phyloP scores from a whole-genome alignment of 1,140 invertebrate genomes.

The Campoletis sonorensis region DNA sequence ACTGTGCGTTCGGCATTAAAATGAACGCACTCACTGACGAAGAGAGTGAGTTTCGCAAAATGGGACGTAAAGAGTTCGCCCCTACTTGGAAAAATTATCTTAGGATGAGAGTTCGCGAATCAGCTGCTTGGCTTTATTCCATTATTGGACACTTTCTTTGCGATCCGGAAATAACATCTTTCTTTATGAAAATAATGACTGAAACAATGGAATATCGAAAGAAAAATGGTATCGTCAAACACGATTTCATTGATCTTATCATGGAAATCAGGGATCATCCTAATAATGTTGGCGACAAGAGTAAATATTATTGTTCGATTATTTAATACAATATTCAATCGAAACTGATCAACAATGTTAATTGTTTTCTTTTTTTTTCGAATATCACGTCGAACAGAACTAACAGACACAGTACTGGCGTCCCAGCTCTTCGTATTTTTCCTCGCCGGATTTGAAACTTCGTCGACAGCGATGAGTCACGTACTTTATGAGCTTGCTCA shows the following conservation, averaged over 20 bases:
- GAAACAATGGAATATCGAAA: conserved; percentile 75
- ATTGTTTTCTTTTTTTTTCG: neutral
- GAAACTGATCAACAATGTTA: too few species aligned
- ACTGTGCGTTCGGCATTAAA: conserved; percentile 78
- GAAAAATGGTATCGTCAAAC: conserved; percentile 72
- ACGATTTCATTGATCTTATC: conserved; percentile 79
- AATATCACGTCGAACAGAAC: conserved; percentile 13
- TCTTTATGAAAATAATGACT: conserved; percentile 73
- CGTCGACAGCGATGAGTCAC: conserved; percentile 80
- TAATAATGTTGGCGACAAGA: conserved; percentile 50
- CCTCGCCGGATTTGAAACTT: conserved; percentile 84
- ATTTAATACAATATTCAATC: neutral
- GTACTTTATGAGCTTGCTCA: conserved; percentile 79
- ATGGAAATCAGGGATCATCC: conserved; percentile 76
- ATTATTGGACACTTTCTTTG: conserved; percentile 48
- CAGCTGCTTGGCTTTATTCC: conserved; percentile 53
- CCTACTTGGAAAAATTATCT: conserved; percentile 56
- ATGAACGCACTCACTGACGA: conserved; percentile 75
- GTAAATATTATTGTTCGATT: neutral
- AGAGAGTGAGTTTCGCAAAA: conserved; percentile 73
- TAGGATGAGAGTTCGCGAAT: conserved; percentile 57
- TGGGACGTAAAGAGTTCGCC: conserved; percentile 67
- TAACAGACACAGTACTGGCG: conserved; percentile 64
- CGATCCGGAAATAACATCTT: conserved; percentile 68
- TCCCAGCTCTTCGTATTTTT: conserved; percentile 81